Percentiles rank a stretch among this genome's conserved stretches.
These are phyloP conservation scores for Phylloscopus collybita DNA, from an alignment of 2,797 vertebrate genomes.

Conservation along the genomic window DNA sequence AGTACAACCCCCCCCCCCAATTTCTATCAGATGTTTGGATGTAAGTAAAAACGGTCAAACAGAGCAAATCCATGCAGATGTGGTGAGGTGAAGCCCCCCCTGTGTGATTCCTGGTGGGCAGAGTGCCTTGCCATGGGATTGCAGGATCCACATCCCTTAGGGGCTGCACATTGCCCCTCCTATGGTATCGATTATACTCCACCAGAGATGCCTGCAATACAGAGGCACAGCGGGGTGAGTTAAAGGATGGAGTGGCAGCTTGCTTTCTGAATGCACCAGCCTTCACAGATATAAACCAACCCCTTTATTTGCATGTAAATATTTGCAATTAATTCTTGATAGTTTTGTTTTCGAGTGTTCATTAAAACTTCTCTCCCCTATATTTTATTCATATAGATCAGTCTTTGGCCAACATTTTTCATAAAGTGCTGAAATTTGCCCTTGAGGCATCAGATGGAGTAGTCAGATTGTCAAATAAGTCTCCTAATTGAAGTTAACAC, in stretches of 20 bases:
- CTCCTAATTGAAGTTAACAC: conserved; percentile 80
- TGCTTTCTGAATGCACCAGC: not conserved
- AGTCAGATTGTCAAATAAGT: conserved; percentile 81
- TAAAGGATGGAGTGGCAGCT: not conserved
- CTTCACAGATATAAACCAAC: not conserved
- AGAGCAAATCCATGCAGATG: not conserved
- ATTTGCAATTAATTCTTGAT: conserved; percentile 55
- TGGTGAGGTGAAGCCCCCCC: not conserved
- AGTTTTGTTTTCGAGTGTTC: conserved; percentile 58
- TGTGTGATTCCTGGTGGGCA: not conserved
- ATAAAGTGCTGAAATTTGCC: conserved; percentile 81
- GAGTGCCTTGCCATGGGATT: not conserved
- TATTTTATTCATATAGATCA: conserved; percentile 76
- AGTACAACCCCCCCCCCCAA: not conserved
- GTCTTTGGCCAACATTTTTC: conserved; percentile 66
- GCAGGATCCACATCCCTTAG: fast-evolving
- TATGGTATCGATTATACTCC: not conserved
- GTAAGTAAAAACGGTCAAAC: not conserved
- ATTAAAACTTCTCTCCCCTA: conserved; percentile 58
- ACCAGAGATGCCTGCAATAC: fast-evolving
- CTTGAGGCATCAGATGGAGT: conserved; percentile 83
- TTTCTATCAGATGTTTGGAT: not conserved
- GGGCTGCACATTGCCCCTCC: not conserved
- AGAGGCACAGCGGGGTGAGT: not conserved
- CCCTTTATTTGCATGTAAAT: conserved; percentile 54